Conservation (phyloP, 2,888 invertebrate species). For the Ramazzottius varieornatus region DNA sequence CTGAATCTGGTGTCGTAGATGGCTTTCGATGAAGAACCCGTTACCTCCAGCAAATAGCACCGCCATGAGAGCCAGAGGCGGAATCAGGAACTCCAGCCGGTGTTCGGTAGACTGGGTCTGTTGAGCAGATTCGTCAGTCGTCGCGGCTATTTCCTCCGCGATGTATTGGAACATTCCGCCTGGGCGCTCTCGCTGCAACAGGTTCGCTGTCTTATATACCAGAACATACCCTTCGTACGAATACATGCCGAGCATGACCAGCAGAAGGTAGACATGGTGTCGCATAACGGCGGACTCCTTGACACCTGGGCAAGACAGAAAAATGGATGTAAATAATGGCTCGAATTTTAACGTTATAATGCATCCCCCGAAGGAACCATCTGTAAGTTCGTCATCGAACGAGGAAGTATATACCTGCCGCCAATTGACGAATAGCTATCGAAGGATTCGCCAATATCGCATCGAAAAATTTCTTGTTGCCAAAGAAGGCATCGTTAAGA, state of each 20-base stretch:
- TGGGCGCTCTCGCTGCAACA: neutral
- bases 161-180: neutral
- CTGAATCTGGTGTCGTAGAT: neutral
- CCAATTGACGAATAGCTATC: neutral
- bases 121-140: too few species aligned
- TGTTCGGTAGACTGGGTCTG: too few species aligned
- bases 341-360: too few species aligned
- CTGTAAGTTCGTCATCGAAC: too few species aligned
- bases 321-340: too few species aligned
- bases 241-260: neutral
- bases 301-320: neutral
- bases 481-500: neutral
- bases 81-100: neutral
- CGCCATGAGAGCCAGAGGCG: neutral
- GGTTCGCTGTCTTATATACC: neutral
- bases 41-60: neutral
- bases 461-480: neutral
- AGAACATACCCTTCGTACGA: neutral
- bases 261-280: neutral
- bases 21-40: neutral
- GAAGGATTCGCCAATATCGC: neutral
- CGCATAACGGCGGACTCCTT: neutral
- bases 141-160: neutral
- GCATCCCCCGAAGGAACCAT: too few species aligned
- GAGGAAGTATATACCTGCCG: neutral